Percentiles rank a stretch among this genome's conserved stretches.
These are phyloP conservation scores for Rynchops niger DNA, from an alignment of 2,113 vertebrate genomes.

Conservation along the genomic window DNA sequence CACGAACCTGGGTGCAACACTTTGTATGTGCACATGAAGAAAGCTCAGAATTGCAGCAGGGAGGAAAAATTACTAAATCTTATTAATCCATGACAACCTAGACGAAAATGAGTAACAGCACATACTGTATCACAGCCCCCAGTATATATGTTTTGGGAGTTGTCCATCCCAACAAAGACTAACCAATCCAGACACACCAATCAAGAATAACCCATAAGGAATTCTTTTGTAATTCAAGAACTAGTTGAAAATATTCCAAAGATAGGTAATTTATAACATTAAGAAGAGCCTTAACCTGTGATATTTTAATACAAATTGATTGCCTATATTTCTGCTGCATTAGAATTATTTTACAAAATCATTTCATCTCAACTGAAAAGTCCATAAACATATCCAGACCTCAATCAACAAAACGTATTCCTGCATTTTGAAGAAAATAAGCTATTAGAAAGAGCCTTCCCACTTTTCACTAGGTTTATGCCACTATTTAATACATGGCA, in stretches of 20 bases:
- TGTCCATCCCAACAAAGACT: not conserved
- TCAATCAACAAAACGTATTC: constrained; percentile 26
- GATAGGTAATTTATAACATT: not conserved
- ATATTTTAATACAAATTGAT: constrained; percentile 40
- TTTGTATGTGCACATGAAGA: not conserved
- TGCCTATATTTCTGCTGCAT: not conserved
- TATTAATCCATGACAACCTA: not conserved
- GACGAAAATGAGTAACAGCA: not conserved
- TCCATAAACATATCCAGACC: not conserved
- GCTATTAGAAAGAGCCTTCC: not conserved
- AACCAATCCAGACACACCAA: not conserved
- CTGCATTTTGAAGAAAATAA: not conserved
- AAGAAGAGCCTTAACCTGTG: not conserved
- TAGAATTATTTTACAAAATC: constrained; percentile 35
- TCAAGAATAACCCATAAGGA: not conserved
- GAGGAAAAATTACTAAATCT: not conserved
- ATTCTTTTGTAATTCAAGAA: not conserved
- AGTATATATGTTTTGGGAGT: not conserved
- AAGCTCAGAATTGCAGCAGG: not conserved
- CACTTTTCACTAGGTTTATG: not conserved
- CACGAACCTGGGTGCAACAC: not conserved
- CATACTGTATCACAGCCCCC: not conserved
- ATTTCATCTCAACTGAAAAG: constrained; percentile 41
- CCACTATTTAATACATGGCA: constrained; percentile 15
- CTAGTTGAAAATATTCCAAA: not conserved